Evolutionary conservation across 2,797 vertebrate genomes (phyloP).

Genomic region (Dicrostonyx torquatus): DNA sequence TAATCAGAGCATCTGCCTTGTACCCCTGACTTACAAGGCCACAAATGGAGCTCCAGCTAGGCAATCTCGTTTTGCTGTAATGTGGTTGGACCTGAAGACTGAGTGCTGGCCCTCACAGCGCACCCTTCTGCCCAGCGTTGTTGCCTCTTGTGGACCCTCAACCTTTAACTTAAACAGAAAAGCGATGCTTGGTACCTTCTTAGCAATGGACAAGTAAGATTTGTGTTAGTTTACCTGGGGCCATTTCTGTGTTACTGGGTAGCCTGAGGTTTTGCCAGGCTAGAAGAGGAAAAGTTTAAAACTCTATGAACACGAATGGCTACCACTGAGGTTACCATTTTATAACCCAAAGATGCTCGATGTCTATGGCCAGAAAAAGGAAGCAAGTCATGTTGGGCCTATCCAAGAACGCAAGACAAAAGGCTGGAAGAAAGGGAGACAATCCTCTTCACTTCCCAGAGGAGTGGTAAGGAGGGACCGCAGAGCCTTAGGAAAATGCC

Average conservation of each 20-base stretch:
- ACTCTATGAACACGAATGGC: background rate
- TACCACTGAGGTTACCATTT: background rate
- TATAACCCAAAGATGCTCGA: background rate
- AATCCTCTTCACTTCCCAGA: constrained; percentile 28
- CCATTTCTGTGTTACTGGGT: background rate
- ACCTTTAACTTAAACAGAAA: constrained; percentile 63
- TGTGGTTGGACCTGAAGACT: constrained; percentile 48
- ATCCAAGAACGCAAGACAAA: background rate
- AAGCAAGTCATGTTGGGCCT: background rate
- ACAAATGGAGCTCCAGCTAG: constrained; percentile 59
- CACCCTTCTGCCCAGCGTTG: background rate
- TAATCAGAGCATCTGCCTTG: constrained; percentile 66
- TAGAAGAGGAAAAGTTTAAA: background rate
- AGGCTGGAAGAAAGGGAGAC: background rate
- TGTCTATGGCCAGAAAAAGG: background rate
- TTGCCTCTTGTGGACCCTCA: constrained; percentile 48
- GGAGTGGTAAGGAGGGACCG: background rate
- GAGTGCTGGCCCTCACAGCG: background rate
- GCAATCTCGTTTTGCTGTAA: constrained; percentile 59
- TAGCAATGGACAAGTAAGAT: background rate
- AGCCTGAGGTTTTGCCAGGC: constrained; percentile 12
- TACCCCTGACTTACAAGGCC: constrained; percentile 63
- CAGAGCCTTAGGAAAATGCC: background rate
- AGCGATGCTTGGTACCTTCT: constrained; percentile 9
- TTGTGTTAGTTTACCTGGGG: background rate